Conservation (phyloP, 2,888 invertebrate genomes). For the Ophraella communa region DNA sequence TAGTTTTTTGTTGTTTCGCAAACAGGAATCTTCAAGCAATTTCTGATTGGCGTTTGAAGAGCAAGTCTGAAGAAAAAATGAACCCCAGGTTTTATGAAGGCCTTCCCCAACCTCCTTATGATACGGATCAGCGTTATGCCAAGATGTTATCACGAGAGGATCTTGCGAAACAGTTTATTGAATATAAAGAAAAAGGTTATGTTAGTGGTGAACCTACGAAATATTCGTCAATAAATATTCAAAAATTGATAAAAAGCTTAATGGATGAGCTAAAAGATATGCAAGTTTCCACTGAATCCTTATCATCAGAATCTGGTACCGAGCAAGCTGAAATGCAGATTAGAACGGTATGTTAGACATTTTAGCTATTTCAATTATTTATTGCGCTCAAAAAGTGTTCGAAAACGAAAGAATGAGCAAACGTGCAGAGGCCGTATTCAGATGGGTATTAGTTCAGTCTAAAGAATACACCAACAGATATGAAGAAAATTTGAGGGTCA, state of each 20-base stretch:
- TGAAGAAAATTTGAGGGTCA: too few relatives aligned
- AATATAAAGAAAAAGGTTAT: constrained; percentile 37
- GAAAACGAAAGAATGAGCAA: too few relatives aligned
- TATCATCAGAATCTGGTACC: constrained; percentile 64
- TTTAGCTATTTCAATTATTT: too few relatives aligned
- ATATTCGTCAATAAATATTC: constrained; percentile 43
- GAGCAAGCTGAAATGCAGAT: constrained; percentile 65
- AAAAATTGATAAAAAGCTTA: constrained; percentile 56
- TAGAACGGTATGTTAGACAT: constrained; percentile 64
- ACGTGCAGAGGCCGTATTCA: too few relatives aligned
- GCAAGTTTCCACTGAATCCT: constrained; percentile 43
- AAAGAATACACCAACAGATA: too few relatives aligned
- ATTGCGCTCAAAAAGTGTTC: too few relatives aligned
- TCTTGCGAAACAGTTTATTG: constrained; percentile 48
- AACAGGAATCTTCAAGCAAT: constrained; percentile 62
- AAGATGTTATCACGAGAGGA: constrained; percentile 60
- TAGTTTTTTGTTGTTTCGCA: constrained; percentile 3
- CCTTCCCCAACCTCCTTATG: constrained; percentile 60
- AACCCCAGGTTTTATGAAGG: constrained; percentile 36
- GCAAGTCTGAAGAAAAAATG: constrained; percentile 37
- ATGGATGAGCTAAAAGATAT: constrained; percentile 54
- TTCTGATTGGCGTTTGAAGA: constrained; percentile 63
- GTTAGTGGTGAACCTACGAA: not conserved
- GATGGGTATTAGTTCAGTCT: too few relatives aligned
- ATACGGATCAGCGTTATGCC: constrained; percentile 65